These are phyloP conservation scores for Geotrypetes seraphini DNA, from an alignment of 2,797 vertebrate genomes.

Conservation along the genomic window DNA sequence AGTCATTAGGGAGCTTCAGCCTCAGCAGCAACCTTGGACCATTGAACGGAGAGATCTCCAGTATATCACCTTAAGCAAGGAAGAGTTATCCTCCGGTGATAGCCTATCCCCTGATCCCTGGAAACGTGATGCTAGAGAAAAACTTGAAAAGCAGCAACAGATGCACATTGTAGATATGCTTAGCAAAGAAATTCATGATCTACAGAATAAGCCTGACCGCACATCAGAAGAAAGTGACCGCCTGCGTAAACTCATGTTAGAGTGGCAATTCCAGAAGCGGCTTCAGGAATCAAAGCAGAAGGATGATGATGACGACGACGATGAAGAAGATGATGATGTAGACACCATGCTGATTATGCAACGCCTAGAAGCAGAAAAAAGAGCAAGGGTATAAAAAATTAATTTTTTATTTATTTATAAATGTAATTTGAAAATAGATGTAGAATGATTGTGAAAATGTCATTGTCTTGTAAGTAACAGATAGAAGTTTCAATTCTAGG, in stretches of 20 bases:
- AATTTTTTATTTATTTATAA: too few species aligned
- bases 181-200: constrained; percentile 91
- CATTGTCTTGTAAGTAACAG: too few species aligned
- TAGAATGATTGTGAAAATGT: too few species aligned
- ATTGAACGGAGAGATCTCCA: constrained; percentile 91
- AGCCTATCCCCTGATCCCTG: constrained; percentile 94
- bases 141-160: constrained; percentile 95
- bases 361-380: constrained; percentile 90
- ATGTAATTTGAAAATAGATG: too few species aligned
- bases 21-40: constrained; percentile 92
- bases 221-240: constrained; percentile 87
- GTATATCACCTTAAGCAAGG: constrained; percentile 66
- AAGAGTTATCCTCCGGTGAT: constrained; percentile 81
- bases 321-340: constrained; percentile 86
- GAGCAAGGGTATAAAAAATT: constrained; percentile 96
- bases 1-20: constrained; percentile 87
- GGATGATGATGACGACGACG: constrained; percentile 90
- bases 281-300: constrained; percentile 93
- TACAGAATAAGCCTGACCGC: constrained; percentile 80
- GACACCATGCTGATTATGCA: constrained; percentile 94
- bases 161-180: constrained; percentile 93
- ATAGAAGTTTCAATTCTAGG: too few species aligned
- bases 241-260: constrained; percentile 90
- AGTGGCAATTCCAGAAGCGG: constrained; percentile 97
- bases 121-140: constrained; percentile 92